Percentiles rank a stretch among this genome's conserved stretches.
Evolutionary conservation across 2,797 vertebrate species (phyloP).

Genomic region (Momotus momota): DNA sequence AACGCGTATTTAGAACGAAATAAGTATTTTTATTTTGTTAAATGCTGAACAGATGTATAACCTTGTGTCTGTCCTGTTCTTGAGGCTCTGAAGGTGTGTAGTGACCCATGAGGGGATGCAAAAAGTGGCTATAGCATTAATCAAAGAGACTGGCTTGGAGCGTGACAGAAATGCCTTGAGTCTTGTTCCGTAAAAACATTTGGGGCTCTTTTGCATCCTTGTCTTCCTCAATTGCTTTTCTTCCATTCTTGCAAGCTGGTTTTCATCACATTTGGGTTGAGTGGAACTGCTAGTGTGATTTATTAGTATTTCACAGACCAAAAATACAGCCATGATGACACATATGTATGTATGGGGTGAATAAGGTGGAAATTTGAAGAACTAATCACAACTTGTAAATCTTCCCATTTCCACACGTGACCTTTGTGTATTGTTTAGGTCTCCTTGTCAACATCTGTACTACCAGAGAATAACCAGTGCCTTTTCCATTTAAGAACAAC

Average conservation of each 20-base stretch:
- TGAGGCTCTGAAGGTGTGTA: background rate
- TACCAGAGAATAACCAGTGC: background rate
- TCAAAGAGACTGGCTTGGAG: background rate
- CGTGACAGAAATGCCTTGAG: background rate
- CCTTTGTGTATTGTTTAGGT: background rate
- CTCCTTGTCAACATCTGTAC: background rate
- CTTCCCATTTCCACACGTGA: background rate
- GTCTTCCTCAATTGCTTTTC: background rate
- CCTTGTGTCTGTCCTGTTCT: background rate
- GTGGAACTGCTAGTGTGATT: background rate
- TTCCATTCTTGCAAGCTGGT: background rate
- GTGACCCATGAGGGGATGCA: background rate
- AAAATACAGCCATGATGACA: background rate
- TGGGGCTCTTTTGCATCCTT: background rate
- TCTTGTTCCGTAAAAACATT: background rate
- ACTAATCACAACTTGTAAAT: background rate
- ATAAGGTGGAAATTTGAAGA: background rate
- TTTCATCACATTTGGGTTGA: background rate
- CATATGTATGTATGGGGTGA: accelerated
- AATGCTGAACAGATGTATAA: background rate
- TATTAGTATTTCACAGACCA: background rate
- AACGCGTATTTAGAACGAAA: background rate
- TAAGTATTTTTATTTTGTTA: background rate
- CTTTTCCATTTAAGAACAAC: background rate
- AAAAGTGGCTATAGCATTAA: background rate